These are phyloP conservation scores for Furcula furcula DNA, from an alignment of 2,888 invertebrate species.

Conservation along the genomic window DNA sequence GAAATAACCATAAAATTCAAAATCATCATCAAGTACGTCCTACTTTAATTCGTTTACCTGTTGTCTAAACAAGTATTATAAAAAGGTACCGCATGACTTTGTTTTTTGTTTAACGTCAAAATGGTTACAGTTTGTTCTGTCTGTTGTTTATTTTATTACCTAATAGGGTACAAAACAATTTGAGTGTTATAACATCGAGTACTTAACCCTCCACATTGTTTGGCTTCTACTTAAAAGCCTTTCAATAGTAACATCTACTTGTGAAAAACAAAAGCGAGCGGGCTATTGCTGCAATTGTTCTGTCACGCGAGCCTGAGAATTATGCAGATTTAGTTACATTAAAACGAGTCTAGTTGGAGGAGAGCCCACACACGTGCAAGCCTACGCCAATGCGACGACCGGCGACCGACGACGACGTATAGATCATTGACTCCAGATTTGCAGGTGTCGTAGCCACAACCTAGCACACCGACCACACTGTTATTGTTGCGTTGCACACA, in stretches of 20 bases:
- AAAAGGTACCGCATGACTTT: too few relatives aligned
- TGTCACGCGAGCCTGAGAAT: constrained; percentile 25
- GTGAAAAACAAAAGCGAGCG: constrained; percentile 12
- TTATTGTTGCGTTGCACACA: background rate
- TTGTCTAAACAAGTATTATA: too few relatives aligned
- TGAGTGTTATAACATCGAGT: too few relatives aligned
- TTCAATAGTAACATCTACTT: constrained; percentile 2
- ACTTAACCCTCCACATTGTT: too few relatives aligned
- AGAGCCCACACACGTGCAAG: constrained; percentile 39
- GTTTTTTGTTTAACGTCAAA: too few relatives aligned
- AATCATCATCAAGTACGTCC: too few relatives aligned
- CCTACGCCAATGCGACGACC: constrained; percentile 31
- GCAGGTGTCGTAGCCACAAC: constrained; percentile 42
- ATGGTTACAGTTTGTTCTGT: too few relatives aligned
- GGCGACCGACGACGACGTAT: constrained; percentile 17
- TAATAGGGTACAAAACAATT: too few relatives aligned
- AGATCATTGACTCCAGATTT: constrained; percentile 44
- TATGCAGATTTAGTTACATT: constrained; percentile 39
- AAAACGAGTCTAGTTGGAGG: constrained; percentile 38
- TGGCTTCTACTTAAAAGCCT: too few relatives aligned
- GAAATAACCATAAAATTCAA: too few relatives aligned
- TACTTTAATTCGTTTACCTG: too few relatives aligned
- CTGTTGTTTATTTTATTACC: too few relatives aligned
- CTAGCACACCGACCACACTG: background rate
- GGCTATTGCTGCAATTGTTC: constrained; percentile 28